phyloP scores from a whole-genome alignment of 2,888 invertebrate genomes.

The Perithous albicinctus region DNA sequence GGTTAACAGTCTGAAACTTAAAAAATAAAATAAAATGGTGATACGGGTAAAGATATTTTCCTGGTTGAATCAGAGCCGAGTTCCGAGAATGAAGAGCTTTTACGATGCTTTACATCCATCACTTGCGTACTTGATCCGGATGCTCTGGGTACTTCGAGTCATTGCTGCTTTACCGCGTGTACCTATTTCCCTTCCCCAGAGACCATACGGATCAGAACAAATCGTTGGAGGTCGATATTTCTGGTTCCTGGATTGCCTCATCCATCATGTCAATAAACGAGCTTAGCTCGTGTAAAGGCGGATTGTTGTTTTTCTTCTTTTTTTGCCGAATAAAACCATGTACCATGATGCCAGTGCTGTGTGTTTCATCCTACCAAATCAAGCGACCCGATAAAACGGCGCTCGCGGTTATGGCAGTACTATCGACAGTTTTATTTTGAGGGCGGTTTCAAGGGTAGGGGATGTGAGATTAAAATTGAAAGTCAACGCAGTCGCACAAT shows the following conservation, averaged over 20 bases:
- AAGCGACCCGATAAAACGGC: constrained; percentile 18
- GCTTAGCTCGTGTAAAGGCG: constrained; percentile 40
- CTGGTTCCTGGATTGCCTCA: constrained; percentile 36
- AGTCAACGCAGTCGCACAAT: not conserved
- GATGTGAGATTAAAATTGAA: not conserved
- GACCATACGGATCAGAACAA: constrained; percentile 44
- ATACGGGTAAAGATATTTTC: not conserved
- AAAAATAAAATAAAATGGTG: too few species aligned
- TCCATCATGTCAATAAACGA: constrained; percentile 59
- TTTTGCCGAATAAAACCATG: constrained; percentile 8
- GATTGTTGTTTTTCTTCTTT: constrained; percentile 31
- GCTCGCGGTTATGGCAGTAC: not conserved
- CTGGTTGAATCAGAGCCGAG: constrained; percentile 9
- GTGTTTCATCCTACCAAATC: not conserved
- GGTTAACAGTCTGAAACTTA: not conserved
- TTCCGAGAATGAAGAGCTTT: constrained; percentile 7
- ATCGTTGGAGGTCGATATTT: constrained; percentile 48
- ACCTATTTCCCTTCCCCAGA: constrained; percentile 17
- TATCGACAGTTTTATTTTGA: constrained; percentile 29
- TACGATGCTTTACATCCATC: constrained; percentile 50
- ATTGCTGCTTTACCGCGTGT: constrained; percentile 26
- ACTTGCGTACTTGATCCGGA: constrained; percentile 17
- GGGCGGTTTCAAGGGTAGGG: constrained; percentile 1
- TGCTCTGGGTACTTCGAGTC: constrained; percentile 40
- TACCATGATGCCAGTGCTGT: constrained; percentile 23